Base-by-base conservation (phyloP, 1,140 invertebrate genomes). In the Drosophila kanapiae region DNA sequence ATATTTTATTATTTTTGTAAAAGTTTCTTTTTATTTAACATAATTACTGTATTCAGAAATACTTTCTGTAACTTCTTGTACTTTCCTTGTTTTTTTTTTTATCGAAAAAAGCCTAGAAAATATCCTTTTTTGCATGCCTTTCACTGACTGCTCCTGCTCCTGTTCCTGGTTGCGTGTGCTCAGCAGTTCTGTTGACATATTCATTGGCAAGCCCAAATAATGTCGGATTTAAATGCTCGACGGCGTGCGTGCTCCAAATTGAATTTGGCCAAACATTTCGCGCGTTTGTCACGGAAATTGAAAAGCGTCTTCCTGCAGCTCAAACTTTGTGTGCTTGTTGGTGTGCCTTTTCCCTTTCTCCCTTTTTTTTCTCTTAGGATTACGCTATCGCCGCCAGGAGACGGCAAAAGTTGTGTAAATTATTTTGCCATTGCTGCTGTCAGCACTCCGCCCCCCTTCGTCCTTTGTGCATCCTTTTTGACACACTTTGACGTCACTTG, bases 151-250 rank as follows among this genome's bases (percentile, higher is more conserved):
- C 27, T 63, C 35, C 27, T 9, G 18, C 16, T 47, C 54, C 33
- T 27, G 23, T 7, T 16, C 43, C 63, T 38, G 38, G 9, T 42
- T 42, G 54, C 60, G 64, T 71, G 82, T 75, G 59, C 43, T 90
- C 51, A 71, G 69, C 78, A 78, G 76, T 84, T 85, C 80, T 82
- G 81, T 91, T 90, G 85, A 90, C 85, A 90, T 90, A 90, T 90
- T 90, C 85, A 90, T 88, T 82, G 85, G 75, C 45, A 90, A 90
- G 85, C 78, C 65, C 86, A 90, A 90, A 85, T 90, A 90, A 90
- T 85, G 86, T 82, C 81, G 78, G 78, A 90, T 90, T 90, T 90
- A 90, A 90, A 90, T 90, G 81, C 82, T 82, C 63, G 59, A 54
- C 65, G 57, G 65, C 78, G 78, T 75, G 75, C 63, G 58, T 78